phyloP scores from a whole-genome alignment of 2,797 vertebrate species.

The Pipistrellus pygmaeus region DNA sequence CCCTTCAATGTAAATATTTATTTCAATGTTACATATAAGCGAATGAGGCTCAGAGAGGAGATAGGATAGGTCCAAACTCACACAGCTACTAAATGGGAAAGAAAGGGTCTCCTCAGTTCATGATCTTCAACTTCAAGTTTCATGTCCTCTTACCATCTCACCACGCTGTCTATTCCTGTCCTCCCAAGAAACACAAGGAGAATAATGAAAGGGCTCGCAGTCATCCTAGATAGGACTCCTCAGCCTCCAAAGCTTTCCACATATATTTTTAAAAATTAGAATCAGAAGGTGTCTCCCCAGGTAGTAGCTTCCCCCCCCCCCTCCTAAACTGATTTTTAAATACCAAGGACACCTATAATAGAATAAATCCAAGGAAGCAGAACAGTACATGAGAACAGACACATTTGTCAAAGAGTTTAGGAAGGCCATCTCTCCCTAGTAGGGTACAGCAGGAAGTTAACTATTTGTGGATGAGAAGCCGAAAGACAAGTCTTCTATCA shows the following conservation, averaged over 20 bases:
- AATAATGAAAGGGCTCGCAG: background rate
- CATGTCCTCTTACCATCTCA: background rate
- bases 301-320: background rate
- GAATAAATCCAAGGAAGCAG: constrained; percentile 33
- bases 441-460: background rate
- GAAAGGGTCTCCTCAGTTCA: background rate
- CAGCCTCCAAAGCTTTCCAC: background rate
- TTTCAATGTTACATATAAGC: constrained; percentile 15
- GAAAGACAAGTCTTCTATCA: background rate
- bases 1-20: background rate
- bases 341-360: constrained; percentile 57
- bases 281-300: background rate
- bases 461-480: background rate
- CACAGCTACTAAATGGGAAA: background rate
- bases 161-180: background rate
- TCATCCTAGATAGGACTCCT: background rate
- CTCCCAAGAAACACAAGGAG: background rate
- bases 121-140: background rate
- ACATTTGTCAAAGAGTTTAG: constrained; percentile 51
- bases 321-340: constrained; percentile 41
- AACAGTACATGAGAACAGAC: constrained; percentile 1
- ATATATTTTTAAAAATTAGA: constrained; percentile 9
- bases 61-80: background rate
- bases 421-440: background rate
- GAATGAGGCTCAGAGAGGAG: background rate